phyloP scores from a whole-genome alignment of 2,113 vertebrate species.

The Tricholaema leucomelas region DNA sequence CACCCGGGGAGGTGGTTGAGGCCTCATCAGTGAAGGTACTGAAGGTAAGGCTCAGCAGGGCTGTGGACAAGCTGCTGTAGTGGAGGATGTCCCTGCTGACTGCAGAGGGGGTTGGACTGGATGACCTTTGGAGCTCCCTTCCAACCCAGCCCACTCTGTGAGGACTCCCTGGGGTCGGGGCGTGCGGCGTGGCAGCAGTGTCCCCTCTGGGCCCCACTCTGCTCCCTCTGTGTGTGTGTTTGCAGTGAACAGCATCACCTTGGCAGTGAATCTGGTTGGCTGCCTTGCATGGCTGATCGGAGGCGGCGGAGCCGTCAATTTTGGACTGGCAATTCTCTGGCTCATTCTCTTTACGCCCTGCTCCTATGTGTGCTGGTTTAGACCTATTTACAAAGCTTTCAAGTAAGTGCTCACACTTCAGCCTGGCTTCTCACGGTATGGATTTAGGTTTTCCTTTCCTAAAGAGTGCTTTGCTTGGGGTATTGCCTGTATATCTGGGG shows the following conservation, averaged over 20 bases:
- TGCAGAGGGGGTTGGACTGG: too few species aligned
- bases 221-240: constrained; percentile 72
- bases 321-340: constrained; percentile 98
- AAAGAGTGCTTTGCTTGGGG: background rate
- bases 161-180: background rate
- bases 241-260: constrained; percentile 93
- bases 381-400: constrained; percentile 99
- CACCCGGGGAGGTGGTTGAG: too few species aligned
- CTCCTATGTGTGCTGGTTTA: constrained; percentile 99
- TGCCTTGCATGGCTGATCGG: constrained; percentile 98
- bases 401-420: constrained; percentile 83
- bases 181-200: background rate
- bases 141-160: too few species aligned
- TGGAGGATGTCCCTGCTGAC: too few species aligned
- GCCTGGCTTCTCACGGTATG: background rate
- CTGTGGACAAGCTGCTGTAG: too few species aligned
- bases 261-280: constrained; percentile 94
- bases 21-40: too few species aligned
- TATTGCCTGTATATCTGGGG: background rate
- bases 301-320: constrained; percentile 95
- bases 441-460: background rate
- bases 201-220: constrained; percentile 7
- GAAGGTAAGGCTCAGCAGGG: too few species aligned
- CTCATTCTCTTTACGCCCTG: constrained; percentile 98
- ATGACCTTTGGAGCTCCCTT: too few species aligned